phyloP scores from a whole-genome alignment of 2,888 invertebrate species.

The Lepas anatifera region DNA sequence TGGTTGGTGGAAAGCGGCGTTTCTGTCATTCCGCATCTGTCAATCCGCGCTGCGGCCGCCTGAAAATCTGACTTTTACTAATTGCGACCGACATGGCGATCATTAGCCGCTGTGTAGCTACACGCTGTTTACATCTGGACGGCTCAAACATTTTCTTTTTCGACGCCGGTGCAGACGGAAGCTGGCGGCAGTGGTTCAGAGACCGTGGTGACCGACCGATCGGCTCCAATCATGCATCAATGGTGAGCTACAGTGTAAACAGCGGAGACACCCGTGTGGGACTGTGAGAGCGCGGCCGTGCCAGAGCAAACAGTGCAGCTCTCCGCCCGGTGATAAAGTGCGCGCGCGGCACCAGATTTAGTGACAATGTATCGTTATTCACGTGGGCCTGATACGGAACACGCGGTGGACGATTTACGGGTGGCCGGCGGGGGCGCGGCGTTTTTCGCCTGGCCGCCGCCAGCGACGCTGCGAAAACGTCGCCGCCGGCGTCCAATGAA shows the following conservation, averaged over 20 bases:
- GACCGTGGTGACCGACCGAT: background rate
- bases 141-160: constrained; percentile 9
- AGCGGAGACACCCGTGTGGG: no score
- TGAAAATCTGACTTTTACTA: constrained; percentile 5
- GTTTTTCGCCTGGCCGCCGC: background rate
- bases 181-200: background rate
- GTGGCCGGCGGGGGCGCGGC: background rate
- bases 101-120: background rate
- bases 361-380: constrained; percentile 12
- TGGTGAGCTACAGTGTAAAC: constrained; percentile 1
- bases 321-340: background rate
- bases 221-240: background rate
- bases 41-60: background rate
- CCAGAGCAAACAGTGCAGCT: constrained; percentile 5
- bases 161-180: background rate
- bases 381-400: constrained; percentile 6
- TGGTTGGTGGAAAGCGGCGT: constrained; percentile 10
- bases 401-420: background rate
- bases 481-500: background rate
- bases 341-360: constrained; percentile 1
- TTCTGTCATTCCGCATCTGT: constrained; percentile 9
- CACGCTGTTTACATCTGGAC: constrained; percentile 9
- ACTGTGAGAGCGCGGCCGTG: background rate
- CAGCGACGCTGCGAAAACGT: no score
- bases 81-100: constrained; percentile 9